A percentile compares a stretch with the other conserved stretches of the same genome.
These are phyloP conservation scores for Macrotis lagotis DNA, from an alignment of 2,113 vertebrate genomes.

Conservation along the genomic window DNA sequence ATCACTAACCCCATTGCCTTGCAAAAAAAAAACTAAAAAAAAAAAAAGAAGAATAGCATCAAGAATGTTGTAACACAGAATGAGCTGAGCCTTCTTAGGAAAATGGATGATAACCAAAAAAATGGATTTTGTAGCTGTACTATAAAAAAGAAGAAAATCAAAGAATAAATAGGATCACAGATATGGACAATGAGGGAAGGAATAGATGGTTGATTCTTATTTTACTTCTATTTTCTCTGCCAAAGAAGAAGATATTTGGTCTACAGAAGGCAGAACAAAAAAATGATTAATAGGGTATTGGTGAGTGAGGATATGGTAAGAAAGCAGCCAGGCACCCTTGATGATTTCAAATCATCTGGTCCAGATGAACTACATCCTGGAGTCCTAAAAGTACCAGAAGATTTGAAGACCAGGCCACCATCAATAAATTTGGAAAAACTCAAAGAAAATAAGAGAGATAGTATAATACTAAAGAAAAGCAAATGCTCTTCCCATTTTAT, in stretches of 20 bases:
- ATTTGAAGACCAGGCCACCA: not conserved
- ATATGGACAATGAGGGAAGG: not conserved
- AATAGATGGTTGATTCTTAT: not conserved
- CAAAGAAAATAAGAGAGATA: not conserved
- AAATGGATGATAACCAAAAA: not conserved
- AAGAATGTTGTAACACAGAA: not conserved
- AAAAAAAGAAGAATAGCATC: too few relatives aligned
- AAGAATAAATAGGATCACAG: not conserved
- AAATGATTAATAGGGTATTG: not conserved
- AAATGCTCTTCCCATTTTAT: not conserved
- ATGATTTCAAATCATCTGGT: not conserved
- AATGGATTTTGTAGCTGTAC: not conserved
- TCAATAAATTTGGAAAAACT: not conserved
- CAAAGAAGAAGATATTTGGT: not conserved
- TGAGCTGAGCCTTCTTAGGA: not conserved
- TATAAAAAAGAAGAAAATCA: not conserved
- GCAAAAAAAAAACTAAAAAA: too few relatives aligned
- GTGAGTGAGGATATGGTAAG: not conserved
- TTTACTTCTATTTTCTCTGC: not conserved
- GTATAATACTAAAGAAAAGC: not conserved
- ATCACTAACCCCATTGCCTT: too few relatives aligned
- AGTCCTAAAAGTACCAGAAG: not conserved
- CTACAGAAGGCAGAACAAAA: not conserved
- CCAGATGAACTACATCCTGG: not conserved
- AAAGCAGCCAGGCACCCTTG: not conserved